These are phyloP conservation scores for Leucania comma DNA, from an alignment of 2,888 invertebrate species.

Conservation along the genomic window DNA sequence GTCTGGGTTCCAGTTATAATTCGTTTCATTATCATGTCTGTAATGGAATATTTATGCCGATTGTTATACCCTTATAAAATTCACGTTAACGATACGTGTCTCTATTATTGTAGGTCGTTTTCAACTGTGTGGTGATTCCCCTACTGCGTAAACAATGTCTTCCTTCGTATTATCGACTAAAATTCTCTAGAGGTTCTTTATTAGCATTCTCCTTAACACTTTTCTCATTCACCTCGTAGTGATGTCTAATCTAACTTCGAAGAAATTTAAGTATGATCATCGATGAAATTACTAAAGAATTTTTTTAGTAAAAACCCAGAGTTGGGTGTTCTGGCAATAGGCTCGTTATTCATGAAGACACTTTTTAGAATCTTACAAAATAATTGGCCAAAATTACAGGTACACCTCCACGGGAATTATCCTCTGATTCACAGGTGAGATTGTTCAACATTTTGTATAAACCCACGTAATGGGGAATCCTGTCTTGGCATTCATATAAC, in stretches of 20 bases:
- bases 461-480: conserved; percentile 33
- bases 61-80: conserved; percentile 22
- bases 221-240: not conserved
- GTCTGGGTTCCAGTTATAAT: conserved; percentile 4
- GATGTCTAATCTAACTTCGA: not conserved
- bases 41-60: conserved; percentile 24
- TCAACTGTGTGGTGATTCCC: conserved; percentile 12
- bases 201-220: not conserved
- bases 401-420: not conserved
- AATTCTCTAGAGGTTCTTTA: not conserved
- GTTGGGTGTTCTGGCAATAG: too few relatives aligned
- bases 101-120: not conserved
- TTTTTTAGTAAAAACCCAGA: not conserved
- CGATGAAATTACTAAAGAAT: not conserved
- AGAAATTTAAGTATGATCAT: too few relatives aligned
- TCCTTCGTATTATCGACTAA: not conserved
- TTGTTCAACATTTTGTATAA: conserved; percentile 12
- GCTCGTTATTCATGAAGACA: not conserved
- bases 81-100: conserved; percentile 11
- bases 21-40: conserved; percentile 8
- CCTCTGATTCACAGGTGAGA: conserved; percentile 13
- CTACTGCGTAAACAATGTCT: not conserved
- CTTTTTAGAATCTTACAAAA: not conserved
- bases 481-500: conserved; percentile 24
- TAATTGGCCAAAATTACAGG: not conserved